phyloP scores from a whole-genome alignment of 37 sponge, comb jelly and placozoan species.

The Chondrilla cf. caribensis region DNA sequence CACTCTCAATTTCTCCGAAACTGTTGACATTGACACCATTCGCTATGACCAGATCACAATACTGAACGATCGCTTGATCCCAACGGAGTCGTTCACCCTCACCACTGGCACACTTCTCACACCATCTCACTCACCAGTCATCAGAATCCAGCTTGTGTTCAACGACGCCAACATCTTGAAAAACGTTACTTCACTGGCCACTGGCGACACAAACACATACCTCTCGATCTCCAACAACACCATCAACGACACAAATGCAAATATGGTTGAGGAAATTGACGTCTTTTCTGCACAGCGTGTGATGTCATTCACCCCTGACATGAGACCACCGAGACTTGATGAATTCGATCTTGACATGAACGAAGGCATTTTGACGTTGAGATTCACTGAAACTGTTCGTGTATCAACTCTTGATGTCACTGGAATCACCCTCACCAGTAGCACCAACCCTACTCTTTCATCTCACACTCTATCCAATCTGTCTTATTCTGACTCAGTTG shows the following conservation, averaged over 20 bases:
- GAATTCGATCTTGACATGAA: slow-evolving; percentile 76
- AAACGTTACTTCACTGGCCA: slow-evolving; percentile 53
- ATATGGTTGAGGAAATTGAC: slow-evolving; percentile 45
- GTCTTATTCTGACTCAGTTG: slow-evolving; percentile 27
- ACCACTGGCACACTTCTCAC: slow-evolving; percentile 46
- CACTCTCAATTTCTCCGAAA: slow-evolving; percentile 79
- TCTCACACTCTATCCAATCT: slow-evolving; percentile 42
- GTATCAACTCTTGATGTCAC: slow-evolving; percentile 65
- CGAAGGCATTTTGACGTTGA: slow-evolving; percentile 50
- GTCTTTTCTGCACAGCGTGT: slow-evolving; percentile 33
- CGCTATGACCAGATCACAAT: slow-evolving; percentile 68
- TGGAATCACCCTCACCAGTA: slow-evolving; percentile 52
- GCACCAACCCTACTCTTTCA: not conserved
- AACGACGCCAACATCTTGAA: slow-evolving; percentile 84
- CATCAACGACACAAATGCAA: slow-evolving; percentile 67
- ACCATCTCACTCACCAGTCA: slow-evolving; percentile 38
- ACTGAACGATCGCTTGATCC: not conserved
- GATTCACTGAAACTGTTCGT: slow-evolving; percentile 80
- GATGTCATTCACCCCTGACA: slow-evolving; percentile 40
- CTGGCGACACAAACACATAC: slow-evolving; percentile 38
- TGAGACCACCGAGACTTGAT: slow-evolving; percentile 34
- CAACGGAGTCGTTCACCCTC: slow-evolving; percentile 39
- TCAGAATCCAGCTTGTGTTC: slow-evolving; percentile 48
- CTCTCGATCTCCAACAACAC: slow-evolving; percentile 62
- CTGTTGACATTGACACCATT: slow-evolving; percentile 60